Conservation (phyloP, 2,888 invertebrate species). For the Lasioglossum pauxillum region DNA sequence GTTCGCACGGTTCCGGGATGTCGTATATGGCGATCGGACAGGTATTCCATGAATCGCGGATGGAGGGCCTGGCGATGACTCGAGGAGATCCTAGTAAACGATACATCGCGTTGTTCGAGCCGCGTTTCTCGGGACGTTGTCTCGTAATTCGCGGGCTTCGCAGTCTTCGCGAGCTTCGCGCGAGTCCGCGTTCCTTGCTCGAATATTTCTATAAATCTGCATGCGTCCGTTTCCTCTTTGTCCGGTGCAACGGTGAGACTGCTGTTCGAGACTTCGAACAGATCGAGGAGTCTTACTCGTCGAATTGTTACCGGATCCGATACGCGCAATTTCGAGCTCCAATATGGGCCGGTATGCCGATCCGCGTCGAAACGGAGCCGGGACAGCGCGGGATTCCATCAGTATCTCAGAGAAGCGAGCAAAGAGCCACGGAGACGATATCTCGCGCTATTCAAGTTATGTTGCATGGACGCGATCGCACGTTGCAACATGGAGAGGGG, state of each 20-base stretch:
- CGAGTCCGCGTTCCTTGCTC: neutral
- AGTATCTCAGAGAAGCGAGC: neutral
- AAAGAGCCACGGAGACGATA: slow-evolving; percentile 31
- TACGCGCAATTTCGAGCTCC: neutral
- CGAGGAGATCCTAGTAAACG: slow-evolving; percentile 55
- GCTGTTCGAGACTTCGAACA: neutral
- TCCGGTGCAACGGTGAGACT: neutral
- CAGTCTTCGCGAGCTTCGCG: neutral
- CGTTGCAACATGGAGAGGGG: slow-evolving; percentile 26
- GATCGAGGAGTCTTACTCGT: neutral
- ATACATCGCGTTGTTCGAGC: slow-evolving; percentile 49
- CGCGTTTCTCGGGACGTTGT: slow-evolving; percentile 40
- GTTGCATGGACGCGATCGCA: slow-evolving; percentile 42
- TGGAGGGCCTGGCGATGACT: slow-evolving; percentile 30
- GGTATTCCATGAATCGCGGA: slow-evolving; percentile 49
- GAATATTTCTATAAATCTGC: slow-evolving; percentile 29
- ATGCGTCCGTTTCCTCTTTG: neutral
- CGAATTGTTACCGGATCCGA: neutral
- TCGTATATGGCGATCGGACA: slow-evolving; percentile 53
- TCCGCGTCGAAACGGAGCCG: neutral
- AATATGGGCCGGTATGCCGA: neutral
- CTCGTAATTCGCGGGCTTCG: slow-evolving; percentile 46
- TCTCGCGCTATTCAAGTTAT: slow-evolving; percentile 41
- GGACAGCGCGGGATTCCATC: neutral
- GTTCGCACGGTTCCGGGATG: slow-evolving; percentile 63